Conservation (phyloP, 2,113 vertebrate genomes). For the Aythya baeri region DNA sequence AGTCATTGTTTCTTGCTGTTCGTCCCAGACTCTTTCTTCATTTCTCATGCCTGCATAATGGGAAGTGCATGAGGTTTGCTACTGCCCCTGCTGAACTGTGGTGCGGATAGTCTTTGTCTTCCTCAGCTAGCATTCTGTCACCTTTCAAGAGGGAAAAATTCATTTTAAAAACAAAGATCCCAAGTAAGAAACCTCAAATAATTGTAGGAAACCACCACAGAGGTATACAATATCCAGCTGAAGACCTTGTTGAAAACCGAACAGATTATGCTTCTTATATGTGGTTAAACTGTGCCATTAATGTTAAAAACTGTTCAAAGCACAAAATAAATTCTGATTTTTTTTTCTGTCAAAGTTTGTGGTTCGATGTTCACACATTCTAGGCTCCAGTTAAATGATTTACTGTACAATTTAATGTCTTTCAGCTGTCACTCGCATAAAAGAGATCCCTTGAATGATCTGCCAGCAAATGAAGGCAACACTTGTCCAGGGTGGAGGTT, state of each 20-base stretch:
- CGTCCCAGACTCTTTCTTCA: neutral
- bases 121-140: neutral
- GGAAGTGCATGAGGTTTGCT: neutral
- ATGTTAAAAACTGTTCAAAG: conserved; percentile 33
- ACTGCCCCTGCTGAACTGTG: neutral
- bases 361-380: conserved; percentile 49
- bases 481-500: conserved; percentile 11
- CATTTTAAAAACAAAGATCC: neutral
- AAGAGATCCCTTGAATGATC: conserved; percentile 13
- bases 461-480: conserved; percentile 25
- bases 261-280: conserved; percentile 15
- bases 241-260: conserved; percentile 62
- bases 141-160: neutral
- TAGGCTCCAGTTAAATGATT: conserved; percentile 50
- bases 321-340: conserved; percentile 40
- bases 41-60: fast-evolving
- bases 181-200: conserved; percentile 37
- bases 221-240: conserved; percentile 25
- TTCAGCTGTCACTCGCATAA: conserved; percentile 43
- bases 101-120: neutral
- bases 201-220: conserved; percentile 34
- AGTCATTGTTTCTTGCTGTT: neutral
- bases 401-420: conserved; percentile 56
- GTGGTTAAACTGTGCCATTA: conserved; percentile 29
- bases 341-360: conserved; percentile 28